These are phyloP conservation scores for Hecatera dysodea DNA, from an alignment of 2,888 invertebrate genomes.

Conservation along the genomic window DNA sequence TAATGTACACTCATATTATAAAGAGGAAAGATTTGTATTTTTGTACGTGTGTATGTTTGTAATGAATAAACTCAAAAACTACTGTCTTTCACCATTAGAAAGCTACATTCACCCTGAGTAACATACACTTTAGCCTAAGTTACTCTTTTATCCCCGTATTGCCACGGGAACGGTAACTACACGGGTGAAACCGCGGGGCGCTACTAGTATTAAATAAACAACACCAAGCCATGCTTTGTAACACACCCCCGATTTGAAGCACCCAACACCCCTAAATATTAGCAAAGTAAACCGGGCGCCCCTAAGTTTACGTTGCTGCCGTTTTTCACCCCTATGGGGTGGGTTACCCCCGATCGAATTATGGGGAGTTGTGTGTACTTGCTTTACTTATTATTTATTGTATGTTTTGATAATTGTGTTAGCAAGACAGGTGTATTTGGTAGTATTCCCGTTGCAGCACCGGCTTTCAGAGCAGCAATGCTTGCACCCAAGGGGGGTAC, in stretches of 20 bases:
- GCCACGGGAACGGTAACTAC: too few species aligned
- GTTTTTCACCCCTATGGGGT: conserved; percentile 28
- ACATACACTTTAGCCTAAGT: too few species aligned
- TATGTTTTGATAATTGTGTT: conserved; percentile 33
- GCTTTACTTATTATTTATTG: conserved; percentile 34
- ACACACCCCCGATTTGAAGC: conserved; percentile 30
- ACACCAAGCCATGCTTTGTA: background rate
- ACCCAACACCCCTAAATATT: conserved; percentile 46
- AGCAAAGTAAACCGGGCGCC: conserved; percentile 46
- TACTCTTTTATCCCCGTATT: too few species aligned
- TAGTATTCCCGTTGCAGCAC: too few species aligned
- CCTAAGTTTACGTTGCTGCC: conserved; percentile 30
- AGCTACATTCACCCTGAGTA: too few species aligned
- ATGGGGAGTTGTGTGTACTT: conserved; percentile 26
- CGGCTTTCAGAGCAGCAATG: too few species aligned
- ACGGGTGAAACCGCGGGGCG: too few species aligned
- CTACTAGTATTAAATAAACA: conserved; percentile 1
- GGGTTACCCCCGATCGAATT: conserved; percentile 33
- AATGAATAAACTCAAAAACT: too few species aligned
- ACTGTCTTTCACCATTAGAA: too few species aligned
- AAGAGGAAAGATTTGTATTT: too few species aligned
- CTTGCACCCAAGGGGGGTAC: too few species aligned
- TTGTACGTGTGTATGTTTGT: too few species aligned
- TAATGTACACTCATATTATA: background rate
- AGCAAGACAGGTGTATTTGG: conserved; percentile 2